Conservation (phyloP, 2,797 vertebrate genomes). For the Arremon aurantiirostris region DNA sequence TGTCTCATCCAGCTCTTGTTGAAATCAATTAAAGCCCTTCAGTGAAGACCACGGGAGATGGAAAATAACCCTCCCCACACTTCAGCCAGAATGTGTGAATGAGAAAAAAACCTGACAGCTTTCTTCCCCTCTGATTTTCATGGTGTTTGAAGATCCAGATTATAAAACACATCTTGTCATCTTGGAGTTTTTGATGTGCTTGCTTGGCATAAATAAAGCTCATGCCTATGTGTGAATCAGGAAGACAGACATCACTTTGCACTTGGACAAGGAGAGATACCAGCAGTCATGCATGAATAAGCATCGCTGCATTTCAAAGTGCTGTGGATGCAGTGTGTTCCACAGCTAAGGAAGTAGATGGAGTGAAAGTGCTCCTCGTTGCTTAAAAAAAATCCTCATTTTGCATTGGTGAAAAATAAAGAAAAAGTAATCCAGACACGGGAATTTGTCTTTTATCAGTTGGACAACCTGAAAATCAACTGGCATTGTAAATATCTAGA, state of each 20-base stretch:
- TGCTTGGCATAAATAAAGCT: not conserved
- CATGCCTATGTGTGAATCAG: not conserved
- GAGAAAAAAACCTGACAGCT: not conserved
- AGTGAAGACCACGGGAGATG: not conserved
- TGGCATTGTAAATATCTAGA: not conserved
- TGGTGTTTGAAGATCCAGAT: not conserved
- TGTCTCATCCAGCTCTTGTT: not conserved
- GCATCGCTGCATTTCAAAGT: not conserved
- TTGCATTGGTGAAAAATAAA: not conserved
- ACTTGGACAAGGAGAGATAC: not conserved
- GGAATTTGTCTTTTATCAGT: not conserved
- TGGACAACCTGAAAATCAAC: not conserved
- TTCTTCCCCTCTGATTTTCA: slow-evolving; percentile 17
- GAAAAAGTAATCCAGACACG: not conserved
- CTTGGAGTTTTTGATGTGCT: not conserved
- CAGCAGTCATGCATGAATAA: not conserved
- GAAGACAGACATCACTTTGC: not conserved
- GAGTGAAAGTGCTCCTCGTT: not conserved
- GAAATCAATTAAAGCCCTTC: slow-evolving; percentile 13
- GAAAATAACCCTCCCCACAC: not conserved
- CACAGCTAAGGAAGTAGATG: not conserved
- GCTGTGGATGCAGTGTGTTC: not conserved
- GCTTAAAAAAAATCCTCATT: not conserved
- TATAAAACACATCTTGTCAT: slow-evolving; percentile 1
- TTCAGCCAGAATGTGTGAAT: slow-evolving; percentile 10